These are phyloP conservation scores for Asbolus verrucosus DNA, from an alignment of 1,140 invertebrate species.

Conservation along the genomic window DNA sequence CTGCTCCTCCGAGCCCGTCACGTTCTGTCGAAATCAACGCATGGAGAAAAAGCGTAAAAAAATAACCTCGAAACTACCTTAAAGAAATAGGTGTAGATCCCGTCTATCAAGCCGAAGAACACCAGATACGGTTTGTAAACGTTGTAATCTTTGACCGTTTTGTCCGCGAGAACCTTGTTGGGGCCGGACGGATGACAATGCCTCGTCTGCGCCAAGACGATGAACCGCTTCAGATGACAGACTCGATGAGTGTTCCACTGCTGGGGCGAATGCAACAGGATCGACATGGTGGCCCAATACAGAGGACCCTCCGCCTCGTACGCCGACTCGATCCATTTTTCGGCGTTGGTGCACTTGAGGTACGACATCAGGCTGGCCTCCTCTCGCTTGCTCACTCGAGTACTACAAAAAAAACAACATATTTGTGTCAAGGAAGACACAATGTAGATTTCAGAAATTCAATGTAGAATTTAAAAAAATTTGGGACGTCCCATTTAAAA, in stretches of 20 bases:
- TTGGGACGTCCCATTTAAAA: no score
- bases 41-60: no score
- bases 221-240: conserved; percentile 80
- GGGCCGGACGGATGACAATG: conserved; percentile 70
- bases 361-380: conserved; percentile 79
- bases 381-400: conserved; percentile 79
- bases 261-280: conserved; percentile 81
- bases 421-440: not conserved
- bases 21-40: conserved; percentile 74
- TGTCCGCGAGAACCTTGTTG: conserved; percentile 69
- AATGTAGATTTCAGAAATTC: no score
- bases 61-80: conserved; percentile 69
- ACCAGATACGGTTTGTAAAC: conserved; percentile 89
- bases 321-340: conserved; percentile 80
- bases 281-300: conserved; percentile 85
- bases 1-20: conserved; percentile 79
- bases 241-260: conserved; percentile 77
- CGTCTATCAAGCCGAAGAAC: conserved; percentile 85
- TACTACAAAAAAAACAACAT: conserved; percentile 70
- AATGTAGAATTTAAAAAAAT: no score
- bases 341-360: conserved; percentile 71
- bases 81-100: conserved; percentile 80
- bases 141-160: conserved; percentile 76
- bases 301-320: conserved; percentile 92
- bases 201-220: conserved; percentile 84